These are phyloP conservation scores for Radopholus similis DNA, from an alignment of 1,140 invertebrate species.

Conservation along the genomic window DNA sequence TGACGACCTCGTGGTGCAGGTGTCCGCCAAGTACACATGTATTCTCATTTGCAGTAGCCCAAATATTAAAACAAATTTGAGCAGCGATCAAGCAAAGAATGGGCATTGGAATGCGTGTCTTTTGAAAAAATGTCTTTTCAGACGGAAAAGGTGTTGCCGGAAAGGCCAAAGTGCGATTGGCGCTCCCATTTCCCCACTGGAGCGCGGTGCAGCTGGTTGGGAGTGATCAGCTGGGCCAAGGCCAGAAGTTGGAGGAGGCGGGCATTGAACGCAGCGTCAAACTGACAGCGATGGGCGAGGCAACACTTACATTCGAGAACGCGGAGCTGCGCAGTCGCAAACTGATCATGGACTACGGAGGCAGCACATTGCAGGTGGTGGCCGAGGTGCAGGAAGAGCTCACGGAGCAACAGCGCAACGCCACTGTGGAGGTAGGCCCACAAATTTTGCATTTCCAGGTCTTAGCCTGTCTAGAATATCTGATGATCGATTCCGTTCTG, in stretches of 20 bases:
- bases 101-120: conserved; percentile 61
- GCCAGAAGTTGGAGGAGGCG: conserved; percentile 20
- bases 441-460: too few relatives aligned
- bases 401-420: conserved; percentile 67
- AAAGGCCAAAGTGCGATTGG: conserved; percentile 52
- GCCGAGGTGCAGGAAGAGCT: conserved; percentile 68
- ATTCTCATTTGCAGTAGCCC: too few relatives aligned
- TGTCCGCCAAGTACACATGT: conserved; percentile 72
- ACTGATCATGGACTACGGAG: conserved; percentile 62
- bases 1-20: conserved; percentile 64
- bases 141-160: conserved; percentile 72
- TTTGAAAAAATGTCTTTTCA: too few relatives aligned
- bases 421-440: conserved; percentile 62
- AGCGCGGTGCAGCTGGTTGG: conserved; percentile 15
- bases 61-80: too few relatives aligned
- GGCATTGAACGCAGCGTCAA: conserved; percentile 59
- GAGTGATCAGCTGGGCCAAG: conserved; percentile 1
- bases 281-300: conserved; percentile 54
- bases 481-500: neutral
- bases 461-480: neutral
- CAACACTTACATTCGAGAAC: conserved; percentile 53
- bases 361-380: conserved; percentile 63
- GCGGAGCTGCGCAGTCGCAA: conserved; percentile 50
- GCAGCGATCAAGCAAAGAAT: neutral
- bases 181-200: conserved; percentile 54